phyloP scores from a whole-genome alignment of 2,888 invertebrate genomes.

The Lissocephala sabroskyi region DNA sequence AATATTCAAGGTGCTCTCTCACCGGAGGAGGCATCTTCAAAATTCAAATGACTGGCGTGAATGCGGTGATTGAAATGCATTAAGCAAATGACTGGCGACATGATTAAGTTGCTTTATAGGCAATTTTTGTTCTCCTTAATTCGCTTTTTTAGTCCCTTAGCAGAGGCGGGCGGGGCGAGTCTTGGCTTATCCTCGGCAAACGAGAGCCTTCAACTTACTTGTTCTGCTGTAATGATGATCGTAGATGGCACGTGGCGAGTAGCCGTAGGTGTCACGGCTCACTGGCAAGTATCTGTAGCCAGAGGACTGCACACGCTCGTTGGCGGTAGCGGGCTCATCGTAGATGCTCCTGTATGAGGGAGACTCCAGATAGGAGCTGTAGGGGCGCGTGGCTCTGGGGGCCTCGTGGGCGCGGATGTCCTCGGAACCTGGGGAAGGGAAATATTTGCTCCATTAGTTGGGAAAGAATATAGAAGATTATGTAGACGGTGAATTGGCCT shows the following conservation, averaged over 20 bases:
- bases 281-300: slow-evolving; percentile 94
- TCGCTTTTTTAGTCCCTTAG: too few relatives aligned
- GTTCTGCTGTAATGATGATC: slow-evolving; percentile 90
- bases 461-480: background rate
- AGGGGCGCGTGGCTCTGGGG: slow-evolving; percentile 79
- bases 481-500: slow-evolving; percentile 4
- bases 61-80: slow-evolving; percentile 1
- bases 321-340: slow-evolving; percentile 86
- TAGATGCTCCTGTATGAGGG: slow-evolving; percentile 89
- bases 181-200: too few relatives aligned
- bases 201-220: slow-evolving; percentile 88
- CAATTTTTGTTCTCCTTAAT: too few relatives aligned
- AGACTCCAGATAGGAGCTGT: slow-evolving; percentile 83
- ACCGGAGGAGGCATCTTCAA: too few relatives aligned
- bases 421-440: slow-evolving; percentile 80
- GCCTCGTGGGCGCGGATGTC: slow-evolving; percentile 92
- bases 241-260: slow-evolving; percentile 90
- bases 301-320: slow-evolving; percentile 88
- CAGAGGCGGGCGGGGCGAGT: too few relatives aligned
- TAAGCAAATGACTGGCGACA: slow-evolving; percentile 2
- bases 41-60: slow-evolving; percentile 11
- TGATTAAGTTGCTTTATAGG: background rate
- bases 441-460: too few relatives aligned
- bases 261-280: slow-evolving; percentile 91
- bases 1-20: slow-evolving; percentile 30